Percentiles rank a stretch among this genome's conserved stretches.
These are phyloP conservation scores for Augochlora pura DNA, from an alignment of 1,140 invertebrate genomes.

Conservation along the genomic window DNA sequence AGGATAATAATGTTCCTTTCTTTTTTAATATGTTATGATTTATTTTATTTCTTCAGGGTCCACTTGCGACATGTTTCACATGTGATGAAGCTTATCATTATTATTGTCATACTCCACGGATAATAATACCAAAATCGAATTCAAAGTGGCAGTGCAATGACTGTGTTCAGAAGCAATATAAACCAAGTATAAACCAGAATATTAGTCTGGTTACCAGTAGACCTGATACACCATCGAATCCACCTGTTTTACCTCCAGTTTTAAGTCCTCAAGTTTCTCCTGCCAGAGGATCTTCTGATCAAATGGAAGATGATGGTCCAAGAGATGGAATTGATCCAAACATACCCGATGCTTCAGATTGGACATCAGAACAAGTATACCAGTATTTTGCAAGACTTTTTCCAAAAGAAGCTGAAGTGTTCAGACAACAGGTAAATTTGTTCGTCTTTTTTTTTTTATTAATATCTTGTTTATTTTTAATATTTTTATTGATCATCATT, in stretches of 20 bases:
- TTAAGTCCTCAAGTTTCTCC: conserved; percentile 77
- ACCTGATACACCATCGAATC: conserved; percentile 70
- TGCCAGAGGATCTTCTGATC: conserved; percentile 66
- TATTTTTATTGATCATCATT: conserved; percentile 7
- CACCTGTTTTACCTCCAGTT: conserved; percentile 69
- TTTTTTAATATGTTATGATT: conserved; percentile 30
- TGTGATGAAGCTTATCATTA: conserved; percentile 92
- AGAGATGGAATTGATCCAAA: conserved; percentile 82
- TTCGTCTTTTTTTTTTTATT: background rate
- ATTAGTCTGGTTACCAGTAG: conserved; percentile 55
- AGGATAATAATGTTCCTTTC: conserved; percentile 26
- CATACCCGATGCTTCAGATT: conserved; percentile 89
- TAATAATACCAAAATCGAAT: conserved; percentile 71
- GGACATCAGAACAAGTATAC: conserved; percentile 90
- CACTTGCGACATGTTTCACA: conserved; percentile 87
- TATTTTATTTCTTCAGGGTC: conserved; percentile 67
- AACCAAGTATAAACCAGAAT: conserved; percentile 52
- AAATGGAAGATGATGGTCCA: conserved; percentile 69
- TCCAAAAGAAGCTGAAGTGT: conserved; percentile 87
- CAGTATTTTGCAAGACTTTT: conserved; percentile 89
- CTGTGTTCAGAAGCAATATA: conserved; percentile 70
- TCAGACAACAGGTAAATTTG: conserved; percentile 87
- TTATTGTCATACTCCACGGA: conserved; percentile 85
- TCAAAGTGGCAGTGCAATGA: conserved; percentile 75
- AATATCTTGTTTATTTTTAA: background rate